Base-by-base conservation (phyloP, 1,140 invertebrate genomes). In the Leptoteleia sp. region DNA sequence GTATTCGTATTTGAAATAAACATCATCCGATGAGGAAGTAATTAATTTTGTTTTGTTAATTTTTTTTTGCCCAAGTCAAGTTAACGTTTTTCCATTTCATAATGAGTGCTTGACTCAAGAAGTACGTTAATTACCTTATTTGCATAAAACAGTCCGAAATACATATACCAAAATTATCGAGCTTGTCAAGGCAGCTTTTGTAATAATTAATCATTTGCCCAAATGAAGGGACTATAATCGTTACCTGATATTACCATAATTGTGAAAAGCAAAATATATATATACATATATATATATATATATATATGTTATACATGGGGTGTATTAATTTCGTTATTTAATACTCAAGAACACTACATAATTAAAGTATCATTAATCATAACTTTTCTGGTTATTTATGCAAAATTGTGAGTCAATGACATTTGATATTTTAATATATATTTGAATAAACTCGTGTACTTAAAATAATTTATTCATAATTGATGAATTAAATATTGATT, bases 81-180 rank as follows among this genome's bases (percentile, higher is more conserved):
- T 16, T 47, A 47, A 47, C 4, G 15, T 37, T 52, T 52, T 52
- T 52, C 9, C 15, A 3, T 35, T 52, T 22, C 15, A 15, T n/a
- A 61, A 45, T 45, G 15, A 35, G n/a, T 29, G 7, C 17, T 33
- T 9, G 1, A n/a, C 40, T 12, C 7, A 13, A 50, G 19, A 45
- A 42, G 11, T 54, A 61, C 43, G 47, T 45, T 71, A 82, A 83
- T 81, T 72, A 77, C 78, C 79, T 72, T 71, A 84, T 76, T 83
- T 83, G 68, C 71, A 71, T 71, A 52, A 47, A 68, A 38, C 64
- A 45, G 40, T 48, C 38, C 50, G 57, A 52, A 62, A 38, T 65
- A 52, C 33, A 48, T 64, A n/a, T 64, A 72, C 45, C 11, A 35
- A 13, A 45, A 31, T 47, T 42, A 64, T 45, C 22, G 11, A 19